Conservation (phyloP, 2,113 vertebrate species). For the Dryoscopus gambensis region DNA sequence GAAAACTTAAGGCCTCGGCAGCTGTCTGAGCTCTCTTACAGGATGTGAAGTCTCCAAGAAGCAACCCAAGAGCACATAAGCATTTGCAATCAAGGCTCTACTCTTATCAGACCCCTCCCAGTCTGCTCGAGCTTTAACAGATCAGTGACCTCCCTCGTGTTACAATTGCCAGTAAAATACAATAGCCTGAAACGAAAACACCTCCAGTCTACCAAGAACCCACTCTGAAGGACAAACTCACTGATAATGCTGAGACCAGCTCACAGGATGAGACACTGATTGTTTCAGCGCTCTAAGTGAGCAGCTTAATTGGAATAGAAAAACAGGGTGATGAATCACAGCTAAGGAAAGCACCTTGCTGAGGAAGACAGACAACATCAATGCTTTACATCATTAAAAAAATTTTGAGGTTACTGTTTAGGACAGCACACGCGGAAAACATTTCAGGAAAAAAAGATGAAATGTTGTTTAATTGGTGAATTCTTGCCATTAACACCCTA, state of each 20-base stretch:
- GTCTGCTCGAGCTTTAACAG: background rate
- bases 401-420: background rate
- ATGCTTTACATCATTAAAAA: background rate
- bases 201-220: background rate
- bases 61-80: background rate
- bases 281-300: background rate
- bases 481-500: background rate
- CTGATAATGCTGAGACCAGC: background rate
- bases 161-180: background rate
- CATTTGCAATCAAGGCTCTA: background rate
- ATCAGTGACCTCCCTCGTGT: background rate
- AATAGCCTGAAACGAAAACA: background rate
- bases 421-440: background rate
- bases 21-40: background rate
- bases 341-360: slow-evolving; percentile 23
- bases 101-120: background rate
- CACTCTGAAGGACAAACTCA: background rate
- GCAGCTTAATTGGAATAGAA: background rate
- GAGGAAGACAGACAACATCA: background rate
- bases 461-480: background rate
- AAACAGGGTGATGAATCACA: background rate
- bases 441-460: background rate
- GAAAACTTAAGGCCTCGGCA: background rate
- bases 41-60: background rate
- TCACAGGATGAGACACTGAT: background rate